Evolutionary conservation across 2,113 vertebrate species (phyloP), one percentile per base, ranked within the genome.

Genomic region (Nanorana parkeri): DNA sequence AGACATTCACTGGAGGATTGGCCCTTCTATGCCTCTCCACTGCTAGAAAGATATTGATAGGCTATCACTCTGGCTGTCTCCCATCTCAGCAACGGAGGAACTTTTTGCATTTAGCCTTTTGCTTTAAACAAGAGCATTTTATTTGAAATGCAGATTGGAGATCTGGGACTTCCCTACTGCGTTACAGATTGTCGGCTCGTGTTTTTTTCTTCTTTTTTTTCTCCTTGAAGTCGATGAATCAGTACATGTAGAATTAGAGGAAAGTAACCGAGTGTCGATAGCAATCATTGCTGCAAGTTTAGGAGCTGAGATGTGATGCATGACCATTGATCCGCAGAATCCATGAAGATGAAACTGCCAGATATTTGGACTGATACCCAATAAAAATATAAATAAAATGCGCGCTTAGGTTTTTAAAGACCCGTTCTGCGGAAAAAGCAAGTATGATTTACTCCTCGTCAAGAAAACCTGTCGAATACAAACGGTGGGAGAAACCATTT

Each of bases 141-240:
- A 63, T 69, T 81, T 81, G 78, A 61, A 72, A 52, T 61, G 67
- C 54, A 69, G 32, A 72, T 81, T 54, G 52, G 47, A 79, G 54
- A 56, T 79, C 19, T 66, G 66, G 77, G 64, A 58, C 21, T 79
- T 55, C 58, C 63, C 63, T 79, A 5, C 54, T 60, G 26, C 11
- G 24, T 73, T 56, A 32, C 69, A 73, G 69, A 55, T 55, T 73
- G 51, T 71, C 32, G 29, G 7, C 56, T 47, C 23, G 72, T n/a
- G 7, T 36, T 20, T 51, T 13, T 61, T 36, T 69, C 5, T 32
- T 5, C 5, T 26, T 47, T 55, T 76, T 60, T 29, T 78, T 63
- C 47, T 54, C 11, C 17, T 68, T 23, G n/a, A 69, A 81, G 78
- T 72, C 78, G 61, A 61, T 81, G 60, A 68, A 47, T 55, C 67